These are phyloP conservation scores for Atractosteus spatula DNA, from an alignment of 2,113 vertebrate genomes.

Conservation along the genomic window DNA sequence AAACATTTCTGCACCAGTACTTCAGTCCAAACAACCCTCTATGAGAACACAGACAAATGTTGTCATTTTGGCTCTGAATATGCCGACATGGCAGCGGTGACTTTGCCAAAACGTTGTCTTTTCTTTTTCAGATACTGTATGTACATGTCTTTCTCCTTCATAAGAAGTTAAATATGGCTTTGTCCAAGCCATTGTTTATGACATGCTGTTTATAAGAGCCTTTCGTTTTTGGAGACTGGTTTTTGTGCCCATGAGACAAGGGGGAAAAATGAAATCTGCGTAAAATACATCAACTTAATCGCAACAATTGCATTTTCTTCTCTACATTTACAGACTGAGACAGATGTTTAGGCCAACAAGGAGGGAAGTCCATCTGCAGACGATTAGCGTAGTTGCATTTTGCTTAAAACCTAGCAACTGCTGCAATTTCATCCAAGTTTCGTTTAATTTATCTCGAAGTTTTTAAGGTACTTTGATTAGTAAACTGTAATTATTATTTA, in stretches of 20 bases:
- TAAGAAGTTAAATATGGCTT: constrained; percentile 5
- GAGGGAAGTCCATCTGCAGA: constrained; percentile 36
- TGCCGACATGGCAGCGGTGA: constrained; percentile 11
- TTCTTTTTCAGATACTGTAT: constrained; percentile 23
- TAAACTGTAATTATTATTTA: constrained; percentile 24
- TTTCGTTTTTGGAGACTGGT: constrained; percentile 35
- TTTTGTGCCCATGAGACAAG: constrained; percentile 9
- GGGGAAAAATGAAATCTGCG: neutral
- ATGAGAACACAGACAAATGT: constrained; percentile 21
- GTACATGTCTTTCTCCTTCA: constrained; percentile 2
- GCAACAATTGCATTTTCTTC: neutral
- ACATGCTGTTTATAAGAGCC: constrained; percentile 23
- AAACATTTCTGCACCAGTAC: constrained; percentile 12
- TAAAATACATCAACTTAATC: constrained; percentile 1
- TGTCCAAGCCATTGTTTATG: constrained; percentile 27
- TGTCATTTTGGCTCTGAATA: constrained; percentile 35
- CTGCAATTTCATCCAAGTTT: constrained; percentile 18
- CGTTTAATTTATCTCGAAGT: constrained; percentile 26
- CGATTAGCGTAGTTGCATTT: constrained; percentile 30
- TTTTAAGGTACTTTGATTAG: constrained; percentile 17
- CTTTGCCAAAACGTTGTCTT: constrained; percentile 24
- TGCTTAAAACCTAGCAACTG: constrained; percentile 22
- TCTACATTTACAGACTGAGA: constrained; percentile 9
- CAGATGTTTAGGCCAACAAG: constrained; percentile 5
- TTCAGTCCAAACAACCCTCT: constrained; percentile 14